phyloP scores from a whole-genome alignment of 2,888 invertebrate genomes.

The Molorchus minor region DNA sequence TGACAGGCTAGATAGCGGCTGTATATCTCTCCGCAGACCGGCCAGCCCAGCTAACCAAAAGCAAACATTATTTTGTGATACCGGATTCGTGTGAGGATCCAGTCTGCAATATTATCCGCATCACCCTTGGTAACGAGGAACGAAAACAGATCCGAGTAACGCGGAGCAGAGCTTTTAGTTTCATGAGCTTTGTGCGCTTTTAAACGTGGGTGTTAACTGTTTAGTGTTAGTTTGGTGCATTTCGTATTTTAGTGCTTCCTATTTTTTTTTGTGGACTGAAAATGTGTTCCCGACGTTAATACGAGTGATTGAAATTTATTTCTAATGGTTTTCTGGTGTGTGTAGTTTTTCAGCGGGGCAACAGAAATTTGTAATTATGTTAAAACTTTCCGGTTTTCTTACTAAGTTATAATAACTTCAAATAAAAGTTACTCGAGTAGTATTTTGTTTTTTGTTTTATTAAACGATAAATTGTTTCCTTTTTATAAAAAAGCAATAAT shows the following conservation, averaged over 20 bases:
- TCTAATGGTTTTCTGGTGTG: not conserved
- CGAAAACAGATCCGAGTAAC: constrained; percentile 21
- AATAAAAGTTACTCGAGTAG: not conserved
- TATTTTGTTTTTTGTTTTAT: not conserved
- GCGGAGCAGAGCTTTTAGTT: constrained; percentile 28
- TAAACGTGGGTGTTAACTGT: constrained; percentile 29
- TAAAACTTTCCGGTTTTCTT: not conserved
- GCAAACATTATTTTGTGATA: constrained; percentile 32
- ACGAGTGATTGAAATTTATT: constrained; percentile 4
- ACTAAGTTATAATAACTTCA: not conserved
- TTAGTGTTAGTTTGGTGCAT: constrained; percentile 20
- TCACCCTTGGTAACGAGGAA: constrained; percentile 39
- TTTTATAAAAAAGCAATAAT: not conserved
- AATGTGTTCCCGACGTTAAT: constrained; percentile 7
- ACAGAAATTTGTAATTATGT: not conserved
- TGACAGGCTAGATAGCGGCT: constrained; percentile 36
- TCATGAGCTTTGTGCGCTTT: constrained; percentile 24
- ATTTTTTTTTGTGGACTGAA: constrained; percentile 8
- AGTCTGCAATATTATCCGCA: constrained; percentile 36
- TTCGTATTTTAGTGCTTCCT: constrained; percentile 19
- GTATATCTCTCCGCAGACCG: constrained; percentile 34
- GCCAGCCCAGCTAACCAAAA: constrained; percentile 25
- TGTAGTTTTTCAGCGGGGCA: not conserved
- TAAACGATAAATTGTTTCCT: not conserved
- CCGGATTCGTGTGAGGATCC: constrained; percentile 25